Base-by-base conservation (phyloP, 2,797 vertebrate genomes). In the Rhinogobio ventralis region DNA sequence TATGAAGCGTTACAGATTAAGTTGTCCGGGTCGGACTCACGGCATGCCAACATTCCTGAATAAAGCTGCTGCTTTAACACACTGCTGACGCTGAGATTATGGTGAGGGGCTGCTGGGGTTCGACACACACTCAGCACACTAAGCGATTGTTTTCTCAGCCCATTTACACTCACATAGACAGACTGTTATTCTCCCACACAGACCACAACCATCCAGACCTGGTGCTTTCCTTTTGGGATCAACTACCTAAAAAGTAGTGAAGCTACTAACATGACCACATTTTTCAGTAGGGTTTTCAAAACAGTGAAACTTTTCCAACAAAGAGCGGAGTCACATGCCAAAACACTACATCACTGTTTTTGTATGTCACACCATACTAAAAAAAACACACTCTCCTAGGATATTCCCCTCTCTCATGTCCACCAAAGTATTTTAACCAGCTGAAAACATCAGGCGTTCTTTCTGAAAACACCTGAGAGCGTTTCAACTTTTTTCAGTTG, bases 1-100 rank as follows among this genome's bases (percentile, higher is more conserved):
- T 85, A 36, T 57, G 76, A 87, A 91, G 86, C 0, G 55, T 89
- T 91, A 88, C 88, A 92, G 85, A 90, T 91, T 85, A 89, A 87
- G 87, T 86, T 73, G 79, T 88, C 82, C 19, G 66, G 76, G 86
- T 87, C 17, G 2, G 60, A 76, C 53, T 81, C 72, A 39, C 8
- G 77, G 36, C 86, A 83, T 55, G 64, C 86, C 90, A 88, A 25
- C 87, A 90, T 89, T 90, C 87, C 88, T 46, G 67, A 82, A 28
- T 86, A 90, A 89, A 89, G 72, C 91, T 92, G 75, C 89, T 83
- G 88, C 73, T 82, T 42, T 49, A 67, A 80, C 33, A 51, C 81
- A 85, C 68, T 89, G 88, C 91, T 89, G 90, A 90, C 82, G 49
- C 73, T 10, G 85, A 86, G 80, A 88, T 87, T 80, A 87, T 73